Conservation (phyloP, 2,888 invertebrate species). For the Axea sp. region DNA sequence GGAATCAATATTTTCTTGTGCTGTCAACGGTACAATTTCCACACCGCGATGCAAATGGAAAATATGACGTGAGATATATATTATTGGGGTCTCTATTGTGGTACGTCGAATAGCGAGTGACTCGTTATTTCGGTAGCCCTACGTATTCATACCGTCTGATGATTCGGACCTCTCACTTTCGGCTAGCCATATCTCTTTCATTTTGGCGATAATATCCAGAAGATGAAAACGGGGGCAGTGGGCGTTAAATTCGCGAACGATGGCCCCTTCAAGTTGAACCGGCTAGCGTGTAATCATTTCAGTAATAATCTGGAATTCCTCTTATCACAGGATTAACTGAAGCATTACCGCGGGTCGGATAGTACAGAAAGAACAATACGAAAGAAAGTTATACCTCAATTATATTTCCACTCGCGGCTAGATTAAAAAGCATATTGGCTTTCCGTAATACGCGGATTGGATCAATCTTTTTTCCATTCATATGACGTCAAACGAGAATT, state of each 20-base stretch:
- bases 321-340: constrained; percentile 71
- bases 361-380: constrained; percentile 31
- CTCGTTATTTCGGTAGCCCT: constrained; percentile 73
- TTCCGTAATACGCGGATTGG: neutral
- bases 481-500: neutral
- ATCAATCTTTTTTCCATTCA: neutral
- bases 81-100: constrained; percentile 65
- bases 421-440: constrained; percentile 5
- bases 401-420: neutral
- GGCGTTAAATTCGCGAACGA: constrained; percentile 44
- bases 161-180: constrained; percentile 29
- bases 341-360: constrained; percentile 8
- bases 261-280: constrained; percentile 69
- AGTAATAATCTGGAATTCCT: constrained; percentile 70
- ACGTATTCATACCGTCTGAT: constrained; percentile 66
- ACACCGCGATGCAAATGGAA: constrained; percentile 59
- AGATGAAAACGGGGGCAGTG: constrained; percentile 37
- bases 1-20: constrained; percentile 41
- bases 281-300: constrained; percentile 73
- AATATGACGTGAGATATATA: constrained; percentile 65
- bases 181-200: constrained; percentile 28
- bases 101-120: constrained; percentile 70
- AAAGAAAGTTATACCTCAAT: constrained; percentile 8
- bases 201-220: constrained; percentile 60
- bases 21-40: constrained; percentile 38